phyloP scores from a whole-genome alignment of 2,797 vertebrate species.

The Paedocypris micromegethes region DNA sequence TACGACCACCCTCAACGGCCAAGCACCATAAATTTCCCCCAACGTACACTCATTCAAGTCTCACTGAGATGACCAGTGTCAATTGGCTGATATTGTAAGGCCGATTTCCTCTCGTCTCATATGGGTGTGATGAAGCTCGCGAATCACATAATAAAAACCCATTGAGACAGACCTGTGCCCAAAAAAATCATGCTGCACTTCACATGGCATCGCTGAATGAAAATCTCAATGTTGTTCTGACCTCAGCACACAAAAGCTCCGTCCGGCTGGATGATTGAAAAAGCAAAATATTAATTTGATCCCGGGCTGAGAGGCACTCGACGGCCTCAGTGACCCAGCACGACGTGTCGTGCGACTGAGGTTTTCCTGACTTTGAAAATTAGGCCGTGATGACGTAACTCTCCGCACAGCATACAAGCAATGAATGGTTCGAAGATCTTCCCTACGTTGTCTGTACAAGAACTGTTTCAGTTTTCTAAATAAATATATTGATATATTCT shows the following conservation, averaged over 20 bases:
- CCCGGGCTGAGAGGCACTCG: constrained; percentile 12
- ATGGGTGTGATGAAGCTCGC: constrained; percentile 18
- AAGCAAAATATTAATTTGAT: constrained; percentile 33
- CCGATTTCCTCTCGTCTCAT: constrained; percentile 12
- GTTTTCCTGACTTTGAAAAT: constrained; percentile 15
- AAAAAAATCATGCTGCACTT: background rate
- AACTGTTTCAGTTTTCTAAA: too few species aligned
- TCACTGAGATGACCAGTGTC: too few species aligned
- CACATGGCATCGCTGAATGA: constrained; percentile 46
- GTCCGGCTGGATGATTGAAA: constrained; percentile 24
- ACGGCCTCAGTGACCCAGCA: background rate
- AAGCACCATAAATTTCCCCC: constrained; percentile 37
- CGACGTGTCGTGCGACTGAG: background rate
- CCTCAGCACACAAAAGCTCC: constrained; percentile 13
- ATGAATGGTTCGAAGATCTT: too few species aligned
- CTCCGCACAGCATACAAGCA: too few species aligned
- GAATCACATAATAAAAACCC: constrained; percentile 4
- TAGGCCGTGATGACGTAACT: too few species aligned
- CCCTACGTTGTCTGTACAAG: too few species aligned
- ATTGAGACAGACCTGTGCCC: constrained; percentile 6
- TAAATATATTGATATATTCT: too few species aligned
- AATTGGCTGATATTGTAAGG: background rate
- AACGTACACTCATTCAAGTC: too few species aligned
- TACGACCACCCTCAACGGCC: constrained; percentile 32
- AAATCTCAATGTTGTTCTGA: constrained; percentile 11